A percentile compares a stretch with the other conserved stretches of the same genome.
phyloP scores from a whole-genome alignment of 2,113 vertebrate genomes.

The Atherinomorus stipes region DNA sequence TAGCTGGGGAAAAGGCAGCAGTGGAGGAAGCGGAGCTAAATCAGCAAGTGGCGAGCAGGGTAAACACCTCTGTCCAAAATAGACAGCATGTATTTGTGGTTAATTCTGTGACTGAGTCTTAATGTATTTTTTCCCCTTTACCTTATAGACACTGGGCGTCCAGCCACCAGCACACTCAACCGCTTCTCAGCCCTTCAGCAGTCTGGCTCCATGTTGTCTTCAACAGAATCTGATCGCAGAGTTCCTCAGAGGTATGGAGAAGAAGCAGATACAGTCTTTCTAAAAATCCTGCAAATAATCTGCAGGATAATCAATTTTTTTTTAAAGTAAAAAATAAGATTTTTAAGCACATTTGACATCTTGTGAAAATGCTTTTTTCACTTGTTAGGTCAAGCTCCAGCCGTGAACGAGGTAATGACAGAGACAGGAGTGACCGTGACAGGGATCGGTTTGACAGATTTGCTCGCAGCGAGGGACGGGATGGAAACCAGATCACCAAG shows the following conservation, averaged over 20 bases:
- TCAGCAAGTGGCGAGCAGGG: slow-evolving; percentile 84
- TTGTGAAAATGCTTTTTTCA: background rate
- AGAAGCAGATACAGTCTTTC: background rate
- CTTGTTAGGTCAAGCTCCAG: slow-evolving; percentile 90
- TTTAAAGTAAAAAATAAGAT: no score
- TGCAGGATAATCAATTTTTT: no score
- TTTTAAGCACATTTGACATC: background rate
- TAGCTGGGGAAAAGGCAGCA: slow-evolving; percentile 98
- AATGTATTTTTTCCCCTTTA: slow-evolving; percentile 8
- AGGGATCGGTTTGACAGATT: slow-evolving; percentile 69
- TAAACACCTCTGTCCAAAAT: slow-evolving; percentile 55
- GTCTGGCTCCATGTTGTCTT: slow-evolving; percentile 70
- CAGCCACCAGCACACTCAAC: slow-evolving; percentile 93
- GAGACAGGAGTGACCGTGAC: slow-evolving; percentile 62
- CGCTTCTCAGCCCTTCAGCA: slow-evolving; percentile 96
- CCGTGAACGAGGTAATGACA: slow-evolving; percentile 78
- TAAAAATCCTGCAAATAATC: no score
- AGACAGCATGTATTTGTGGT: background rate
- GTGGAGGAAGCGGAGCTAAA: slow-evolving; percentile 92
- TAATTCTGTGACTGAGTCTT: background rate
- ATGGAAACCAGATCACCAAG: slow-evolving; percentile 86
- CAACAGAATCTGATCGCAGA: slow-evolving; percentile 88
- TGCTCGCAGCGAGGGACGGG: slow-evolving; percentile 87
- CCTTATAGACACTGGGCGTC: slow-evolving; percentile 86
- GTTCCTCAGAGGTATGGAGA: slow-evolving; percentile 88